Base-by-base conservation (phyloP, 1,140 invertebrate genomes). In the Chironomus tepperi region DNA sequence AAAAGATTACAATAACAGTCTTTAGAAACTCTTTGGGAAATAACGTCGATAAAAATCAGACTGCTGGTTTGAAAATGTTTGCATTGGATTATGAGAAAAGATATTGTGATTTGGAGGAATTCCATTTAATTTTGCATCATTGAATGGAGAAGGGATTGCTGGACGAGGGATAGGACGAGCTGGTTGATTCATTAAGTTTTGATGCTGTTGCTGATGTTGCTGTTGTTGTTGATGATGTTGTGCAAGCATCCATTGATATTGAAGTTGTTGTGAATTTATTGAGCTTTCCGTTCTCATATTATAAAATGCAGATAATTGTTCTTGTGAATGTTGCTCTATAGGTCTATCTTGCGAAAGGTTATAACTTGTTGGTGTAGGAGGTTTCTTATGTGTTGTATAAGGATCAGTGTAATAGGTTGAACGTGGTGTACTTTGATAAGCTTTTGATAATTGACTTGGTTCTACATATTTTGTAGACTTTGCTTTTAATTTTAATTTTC, bases 401-500 rank as follows among this genome's bases (percentile, higher is more conserved):
- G 65, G 65, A 8, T 70, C 65, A 5, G 65, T 10, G 10, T 70
- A 70, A 10, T 70, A 70, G 0, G 65, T 70, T 5, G 65, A 70
- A 70, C 18, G 65, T 6, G 65, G 16, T 7, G 65, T 15, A 70
- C 18, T 70, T 18, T 19, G 18, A 18, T 18, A 70, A 8, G 65
- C 5, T 70, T 70, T 70, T 70, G 65, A 19, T 1, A 70, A 9
- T 10, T 10, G 8, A 70, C 3, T 19, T 18, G 65, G 65, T 16
- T 70, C 65, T 5, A 70, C 18, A 70, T 70, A 70, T 70, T 70
- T 70, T 19, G 65, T 18, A 21, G 65, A 70, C 19, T 70, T 70
- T 70, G 65, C n/a, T 70, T 70, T 70, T 18, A 9, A 19, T 18
- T 18, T 70, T 18, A 70, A 18, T 70, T 70, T 70, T 19, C 65